phyloP scores from a whole-genome alignment of 1,140 invertebrate genomes.

The Polypedilum vanderplanki region DNA sequence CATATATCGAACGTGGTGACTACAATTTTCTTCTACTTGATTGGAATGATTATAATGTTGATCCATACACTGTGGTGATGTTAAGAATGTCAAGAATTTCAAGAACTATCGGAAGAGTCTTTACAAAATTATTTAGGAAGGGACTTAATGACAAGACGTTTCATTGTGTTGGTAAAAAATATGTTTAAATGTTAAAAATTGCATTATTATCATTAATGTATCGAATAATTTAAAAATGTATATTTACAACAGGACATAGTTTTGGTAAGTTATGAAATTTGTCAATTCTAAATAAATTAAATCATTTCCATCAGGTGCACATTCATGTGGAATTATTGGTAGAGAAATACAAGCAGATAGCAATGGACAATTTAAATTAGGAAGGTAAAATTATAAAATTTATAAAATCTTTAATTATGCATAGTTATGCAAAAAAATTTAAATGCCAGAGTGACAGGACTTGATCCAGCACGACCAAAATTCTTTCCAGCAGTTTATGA shows the following conservation, averaged over 20 bases:
- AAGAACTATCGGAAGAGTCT: background rate
- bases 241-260: background rate
- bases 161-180: background rate
- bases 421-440: background rate
- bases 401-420: background rate
- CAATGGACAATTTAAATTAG: background rate
- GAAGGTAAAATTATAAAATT: background rate
- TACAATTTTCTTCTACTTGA: background rate
- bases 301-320: background rate
- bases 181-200: too few relatives aligned
- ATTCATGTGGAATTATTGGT: background rate
- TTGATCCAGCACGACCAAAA: background rate
- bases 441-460: background rate
- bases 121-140: background rate
- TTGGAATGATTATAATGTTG: background rate
- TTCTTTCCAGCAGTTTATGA: background rate
- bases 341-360: background rate
- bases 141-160: background rate
- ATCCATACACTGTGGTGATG: background rate
- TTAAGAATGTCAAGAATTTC: background rate
- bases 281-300: background rate
- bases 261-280: background rate
- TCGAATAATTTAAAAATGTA: too few relatives aligned
- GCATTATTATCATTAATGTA: too few relatives aligned
- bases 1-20: background rate